These are phyloP conservation scores for Palythoa heliodiscus DNA, from an alignment of 92 coral and sea anemone species.

Conservation along the genomic window DNA sequence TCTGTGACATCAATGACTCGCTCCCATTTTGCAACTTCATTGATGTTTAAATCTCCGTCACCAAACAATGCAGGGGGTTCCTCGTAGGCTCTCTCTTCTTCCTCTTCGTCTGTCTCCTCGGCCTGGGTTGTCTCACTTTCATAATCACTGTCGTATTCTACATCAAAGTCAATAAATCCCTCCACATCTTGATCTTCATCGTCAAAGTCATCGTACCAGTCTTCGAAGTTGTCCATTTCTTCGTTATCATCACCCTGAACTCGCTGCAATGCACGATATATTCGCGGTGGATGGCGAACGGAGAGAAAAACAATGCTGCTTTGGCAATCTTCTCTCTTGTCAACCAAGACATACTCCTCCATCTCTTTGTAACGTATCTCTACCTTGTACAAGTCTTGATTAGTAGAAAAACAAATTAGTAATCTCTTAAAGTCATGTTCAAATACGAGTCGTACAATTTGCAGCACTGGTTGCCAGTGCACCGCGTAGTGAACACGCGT, in stretches of 20 bases:
- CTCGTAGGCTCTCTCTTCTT: constrained; percentile 29
- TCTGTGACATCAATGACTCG: constrained; percentile 63
- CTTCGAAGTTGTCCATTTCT: constrained; percentile 43
- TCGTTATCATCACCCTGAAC: constrained; percentile 24
- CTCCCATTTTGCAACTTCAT: constrained; percentile 62
- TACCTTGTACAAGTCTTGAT: constrained; percentile 36
- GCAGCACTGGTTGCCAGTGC: constrained; percentile 73
- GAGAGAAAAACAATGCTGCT: constrained; percentile 42
- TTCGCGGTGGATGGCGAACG: constrained; percentile 62
- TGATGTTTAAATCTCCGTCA: constrained; percentile 54
- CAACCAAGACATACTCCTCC: constrained; percentile 69
- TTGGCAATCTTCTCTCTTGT: constrained; percentile 33
- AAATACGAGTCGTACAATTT: constrained; percentile 67
- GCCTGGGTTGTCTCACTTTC: constrained; percentile 36
- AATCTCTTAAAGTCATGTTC: constrained; percentile 85
- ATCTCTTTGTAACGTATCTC: constrained; percentile 82
- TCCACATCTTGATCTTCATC: constrained; percentile 53
- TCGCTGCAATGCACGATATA: constrained; percentile 48
- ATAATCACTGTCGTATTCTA: constrained; percentile 27
- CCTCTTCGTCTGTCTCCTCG: constrained; percentile 38
- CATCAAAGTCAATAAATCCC: constrained; percentile 47
- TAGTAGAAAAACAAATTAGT: constrained; percentile 59
- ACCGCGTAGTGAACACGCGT: constrained; percentile 61
- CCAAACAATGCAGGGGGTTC: constrained; percentile 4
- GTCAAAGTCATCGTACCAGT: constrained; percentile 44